These are phyloP conservation scores for Enteromius mattozi DNA, from an alignment of 2,797 vertebrate species.

Conservation along the genomic window DNA sequence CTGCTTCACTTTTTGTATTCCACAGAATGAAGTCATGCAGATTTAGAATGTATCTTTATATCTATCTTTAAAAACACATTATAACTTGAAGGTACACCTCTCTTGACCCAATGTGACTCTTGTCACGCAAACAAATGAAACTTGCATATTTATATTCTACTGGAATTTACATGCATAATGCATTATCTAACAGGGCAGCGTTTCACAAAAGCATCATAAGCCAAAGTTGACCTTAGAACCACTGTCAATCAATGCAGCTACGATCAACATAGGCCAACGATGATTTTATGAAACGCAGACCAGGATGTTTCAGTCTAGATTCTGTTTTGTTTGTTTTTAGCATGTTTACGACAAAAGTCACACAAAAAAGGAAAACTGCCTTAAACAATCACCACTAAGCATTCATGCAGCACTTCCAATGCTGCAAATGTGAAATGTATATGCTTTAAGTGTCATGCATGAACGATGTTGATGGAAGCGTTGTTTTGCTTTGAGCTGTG, in stretches of 20 bases:
- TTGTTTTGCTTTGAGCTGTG: slow-evolving; percentile 11
- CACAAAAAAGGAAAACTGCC: neutral
- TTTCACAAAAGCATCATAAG: too few species aligned
- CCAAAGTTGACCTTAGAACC: too few species aligned
- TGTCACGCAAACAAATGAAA: neutral
- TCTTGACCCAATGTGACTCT: neutral
- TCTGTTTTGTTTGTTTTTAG: neutral
- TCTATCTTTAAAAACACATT: neutral
- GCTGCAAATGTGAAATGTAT: neutral
- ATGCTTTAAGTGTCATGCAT: neutral
- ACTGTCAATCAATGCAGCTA: too few species aligned
- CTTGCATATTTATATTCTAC: neutral
- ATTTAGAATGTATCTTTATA: neutral
- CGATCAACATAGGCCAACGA: too few species aligned
- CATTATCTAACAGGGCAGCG: neutral
- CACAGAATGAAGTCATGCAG: neutral
- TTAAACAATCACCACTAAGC: neutral
- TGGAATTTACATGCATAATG: neutral
- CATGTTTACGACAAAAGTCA: neutral
- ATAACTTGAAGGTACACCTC: neutral
- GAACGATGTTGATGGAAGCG: neutral
- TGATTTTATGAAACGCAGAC: too few species aligned
- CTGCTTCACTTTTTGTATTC: neutral
- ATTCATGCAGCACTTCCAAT: neutral
- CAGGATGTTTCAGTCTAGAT: neutral